Evolutionary conservation across 2,888 invertebrate species (phyloP).

Genomic region (Aricia artaxerxes): DNA sequence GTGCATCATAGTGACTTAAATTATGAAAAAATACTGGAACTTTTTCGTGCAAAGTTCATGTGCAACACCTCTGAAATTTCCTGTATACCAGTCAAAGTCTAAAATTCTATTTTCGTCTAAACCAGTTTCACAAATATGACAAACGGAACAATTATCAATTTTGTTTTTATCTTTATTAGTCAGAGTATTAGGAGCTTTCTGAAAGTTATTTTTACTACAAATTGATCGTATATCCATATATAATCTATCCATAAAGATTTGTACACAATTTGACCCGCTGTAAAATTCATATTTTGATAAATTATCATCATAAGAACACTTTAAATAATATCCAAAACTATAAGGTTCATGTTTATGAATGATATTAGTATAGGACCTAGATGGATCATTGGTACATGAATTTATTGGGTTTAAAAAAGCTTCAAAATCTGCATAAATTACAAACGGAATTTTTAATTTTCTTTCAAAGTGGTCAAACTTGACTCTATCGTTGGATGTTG

Average conservation of each 20-base stretch:
- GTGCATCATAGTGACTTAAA: background rate
- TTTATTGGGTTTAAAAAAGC: too few species aligned
- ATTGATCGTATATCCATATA: slow-evolving; percentile 41
- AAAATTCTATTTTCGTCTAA: background rate
- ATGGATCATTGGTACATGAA: too few species aligned
- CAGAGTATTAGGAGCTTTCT: slow-evolving; percentile 34
- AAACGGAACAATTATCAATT: slow-evolving; percentile 38
- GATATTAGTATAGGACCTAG: slow-evolving; percentile 38
- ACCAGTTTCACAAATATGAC: slow-evolving; percentile 35
- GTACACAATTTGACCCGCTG: slow-evolving; percentile 42
- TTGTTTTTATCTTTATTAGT: slow-evolving; percentile 32
- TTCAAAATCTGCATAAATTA: too few species aligned
- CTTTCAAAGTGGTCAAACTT: slow-evolving; percentile 39
- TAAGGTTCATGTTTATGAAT: slow-evolving; percentile 44
- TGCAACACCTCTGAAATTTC: background rate
- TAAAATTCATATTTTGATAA: slow-evolving; percentile 45
- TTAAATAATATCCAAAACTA: slow-evolving; percentile 48
- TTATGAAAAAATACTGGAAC: background rate
- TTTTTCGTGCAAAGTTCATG: background rate
- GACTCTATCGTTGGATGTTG: slow-evolving; percentile 36
- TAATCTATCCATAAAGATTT: slow-evolving; percentile 44
- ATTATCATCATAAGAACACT: slow-evolving; percentile 45
- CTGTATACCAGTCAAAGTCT: slow-evolving; percentile 42
- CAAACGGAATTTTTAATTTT: background rate
- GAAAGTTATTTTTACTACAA: slow-evolving; percentile 35